phyloP scores from a whole-genome alignment of 2,888 invertebrate genomes.

The Cataglyphis livida region DNA sequence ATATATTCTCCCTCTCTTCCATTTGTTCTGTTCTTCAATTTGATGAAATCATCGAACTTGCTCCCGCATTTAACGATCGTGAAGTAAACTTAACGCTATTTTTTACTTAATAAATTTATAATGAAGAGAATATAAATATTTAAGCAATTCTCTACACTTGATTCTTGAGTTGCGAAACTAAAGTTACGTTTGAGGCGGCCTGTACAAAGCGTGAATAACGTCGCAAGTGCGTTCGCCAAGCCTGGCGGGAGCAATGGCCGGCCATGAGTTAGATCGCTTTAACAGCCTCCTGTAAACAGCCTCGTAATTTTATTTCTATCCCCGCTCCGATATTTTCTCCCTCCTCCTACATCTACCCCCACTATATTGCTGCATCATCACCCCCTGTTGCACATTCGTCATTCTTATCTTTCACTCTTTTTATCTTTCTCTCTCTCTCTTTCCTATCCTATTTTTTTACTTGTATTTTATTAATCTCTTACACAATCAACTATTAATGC shows the following conservation, averaged over 20 bases:
- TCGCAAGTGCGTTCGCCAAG: slow-evolving; percentile 72
- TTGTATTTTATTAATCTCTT: not conserved
- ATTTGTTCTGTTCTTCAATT: not conserved
- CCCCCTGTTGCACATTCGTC: slow-evolving; percentile 59
- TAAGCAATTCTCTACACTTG: not conserved
- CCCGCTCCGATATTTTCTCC: slow-evolving; percentile 45
- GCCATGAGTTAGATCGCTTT: slow-evolving; percentile 83
- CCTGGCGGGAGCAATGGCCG: slow-evolving; percentile 82
- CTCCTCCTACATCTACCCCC: slow-evolving; percentile 54
- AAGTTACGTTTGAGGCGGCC: slow-evolving; percentile 50
- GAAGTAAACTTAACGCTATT: not conserved
- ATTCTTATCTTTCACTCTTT: slow-evolving; percentile 41
- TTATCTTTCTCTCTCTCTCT: not conserved
- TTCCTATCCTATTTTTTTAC: slow-evolving; percentile 5
- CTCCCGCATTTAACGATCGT: not conserved
- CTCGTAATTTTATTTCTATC: slow-evolving; percentile 80
- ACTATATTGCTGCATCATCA: slow-evolving; percentile 40
- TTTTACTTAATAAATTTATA: not conserved
- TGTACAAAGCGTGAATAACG: slow-evolving; percentile 61
- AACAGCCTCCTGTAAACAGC: slow-evolving; percentile 82
- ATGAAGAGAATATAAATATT: not conserved
- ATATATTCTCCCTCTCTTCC: not conserved
- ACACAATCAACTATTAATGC: slow-evolving; percentile 18
- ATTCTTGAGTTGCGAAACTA: not conserved
- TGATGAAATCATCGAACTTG: not conserved